Evolutionary conservation across 1,140 invertebrate genomes (phyloP).

Genomic region (Atopsyche davidsoni): DNA sequence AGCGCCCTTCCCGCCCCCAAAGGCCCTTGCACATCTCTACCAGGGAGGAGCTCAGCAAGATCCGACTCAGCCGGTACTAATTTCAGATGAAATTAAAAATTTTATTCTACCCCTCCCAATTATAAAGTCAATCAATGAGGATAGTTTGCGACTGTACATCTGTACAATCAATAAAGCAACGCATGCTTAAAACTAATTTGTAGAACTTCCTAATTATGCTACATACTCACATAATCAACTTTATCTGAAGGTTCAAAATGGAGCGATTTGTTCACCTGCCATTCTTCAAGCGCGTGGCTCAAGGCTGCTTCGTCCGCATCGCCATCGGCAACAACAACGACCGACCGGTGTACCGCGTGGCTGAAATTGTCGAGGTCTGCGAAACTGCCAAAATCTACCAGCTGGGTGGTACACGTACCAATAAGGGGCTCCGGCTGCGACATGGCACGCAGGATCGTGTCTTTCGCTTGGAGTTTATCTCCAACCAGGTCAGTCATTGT

Average conservation of each 20-base stretch:
- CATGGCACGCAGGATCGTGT: slow-evolving; percentile 89
- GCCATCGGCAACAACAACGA: slow-evolving; percentile 91
- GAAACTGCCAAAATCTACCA: slow-evolving; percentile 94
- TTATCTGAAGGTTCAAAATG: slow-evolving; percentile 70
- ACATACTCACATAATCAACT: no score
- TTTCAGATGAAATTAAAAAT: no score
- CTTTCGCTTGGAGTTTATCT: slow-evolving; percentile 95
- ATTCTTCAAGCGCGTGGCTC: slow-evolving; percentile 85
- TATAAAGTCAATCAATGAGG: no score
- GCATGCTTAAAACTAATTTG: no score
- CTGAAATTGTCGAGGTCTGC: slow-evolving; percentile 90
- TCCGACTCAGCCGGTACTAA: slow-evolving; percentile 71
- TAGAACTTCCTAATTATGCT: no score
- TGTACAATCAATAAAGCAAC: no score
- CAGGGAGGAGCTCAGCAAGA: slow-evolving; percentile 80
- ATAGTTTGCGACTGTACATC: no score
- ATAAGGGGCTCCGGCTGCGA: slow-evolving; percentile 73
- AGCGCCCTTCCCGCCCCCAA: slow-evolving; percentile 39
- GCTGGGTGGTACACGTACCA: slow-evolving; percentile 84
- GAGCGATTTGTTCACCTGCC: slow-evolving; percentile 94
- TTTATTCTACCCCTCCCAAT: no score
- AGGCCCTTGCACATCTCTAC: slow-evolving; percentile 61
- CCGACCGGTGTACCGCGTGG: slow-evolving; percentile 86
- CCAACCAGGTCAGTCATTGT: slow-evolving; percentile 67
- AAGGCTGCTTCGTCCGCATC: slow-evolving; percentile 92